Evolutionary conservation across 2,888 invertebrate species (phyloP).

Genomic region (Cheilosia impressa): DNA sequence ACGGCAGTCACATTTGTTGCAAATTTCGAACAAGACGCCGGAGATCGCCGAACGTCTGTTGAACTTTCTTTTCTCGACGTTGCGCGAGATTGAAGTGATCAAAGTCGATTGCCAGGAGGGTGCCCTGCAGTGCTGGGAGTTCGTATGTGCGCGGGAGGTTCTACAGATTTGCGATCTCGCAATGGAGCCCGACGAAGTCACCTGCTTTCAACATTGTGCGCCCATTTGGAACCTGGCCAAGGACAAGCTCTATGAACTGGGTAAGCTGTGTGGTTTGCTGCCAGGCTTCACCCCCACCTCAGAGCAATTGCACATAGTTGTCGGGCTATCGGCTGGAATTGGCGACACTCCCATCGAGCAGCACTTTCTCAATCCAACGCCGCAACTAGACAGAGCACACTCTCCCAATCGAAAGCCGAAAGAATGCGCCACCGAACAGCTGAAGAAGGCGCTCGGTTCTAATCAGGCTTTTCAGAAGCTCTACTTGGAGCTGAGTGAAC

Average conservation of each 20-base stretch:
- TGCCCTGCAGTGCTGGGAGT: constrained; percentile 96
- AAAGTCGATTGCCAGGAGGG: constrained; percentile 92
- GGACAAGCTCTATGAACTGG: constrained; percentile 90
- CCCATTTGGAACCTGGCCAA: constrained; percentile 94
- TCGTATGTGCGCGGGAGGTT: constrained; percentile 95
- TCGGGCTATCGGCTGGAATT: constrained; percentile 95
- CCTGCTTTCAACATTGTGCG: constrained; percentile 93
- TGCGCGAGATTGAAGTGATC: constrained; percentile 92
- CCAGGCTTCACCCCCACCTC: constrained; percentile 92
- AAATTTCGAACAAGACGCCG: constrained; percentile 84
- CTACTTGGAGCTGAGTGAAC: constrained; percentile 95
- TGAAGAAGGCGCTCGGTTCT: constrained; percentile 95
- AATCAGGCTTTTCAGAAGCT: constrained; percentile 94
- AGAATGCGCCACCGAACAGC: constrained; percentile 88
- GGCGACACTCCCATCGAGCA: constrained; percentile 88
- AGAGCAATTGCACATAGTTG: constrained; percentile 94
- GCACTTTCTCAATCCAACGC: constrained; percentile 80
- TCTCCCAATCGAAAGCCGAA: constrained; percentile 84
- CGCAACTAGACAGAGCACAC: constrained; percentile 83
- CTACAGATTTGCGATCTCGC: constrained; percentile 91
- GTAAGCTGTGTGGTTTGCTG: constrained; percentile 94
- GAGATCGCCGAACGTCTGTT: constrained; percentile 93
- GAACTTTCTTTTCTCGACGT: constrained; percentile 94
- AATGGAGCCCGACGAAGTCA: constrained; percentile 87
- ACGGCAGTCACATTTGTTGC: constrained; percentile 94